Percentiles rank a stretch among this genome's conserved stretches.
These are phyloP conservation scores for Hydrolagus colliei DNA, from an alignment of 2,797 vertebrate genomes.

Conservation along the genomic window DNA sequence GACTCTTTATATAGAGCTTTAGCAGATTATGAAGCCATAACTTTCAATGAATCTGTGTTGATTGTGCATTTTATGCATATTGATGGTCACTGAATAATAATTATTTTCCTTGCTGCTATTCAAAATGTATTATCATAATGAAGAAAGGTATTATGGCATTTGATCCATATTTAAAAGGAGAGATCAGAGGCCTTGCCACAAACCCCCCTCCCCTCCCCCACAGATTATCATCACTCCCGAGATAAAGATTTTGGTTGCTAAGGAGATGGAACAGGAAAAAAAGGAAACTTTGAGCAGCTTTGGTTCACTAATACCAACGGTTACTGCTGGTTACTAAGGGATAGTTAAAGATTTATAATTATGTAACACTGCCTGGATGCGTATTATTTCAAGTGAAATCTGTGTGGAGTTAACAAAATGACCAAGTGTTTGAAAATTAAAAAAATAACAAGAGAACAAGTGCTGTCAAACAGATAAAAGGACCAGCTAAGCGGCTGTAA, in stretches of 20 bases:
- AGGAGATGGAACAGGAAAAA: slow-evolving; percentile 64
- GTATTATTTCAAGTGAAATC: background rate
- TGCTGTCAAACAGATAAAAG: background rate
- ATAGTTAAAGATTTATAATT: background rate
- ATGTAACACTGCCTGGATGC: background rate
- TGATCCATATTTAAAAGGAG: slow-evolving; percentile 36
- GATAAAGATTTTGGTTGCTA: slow-evolving; percentile 80
- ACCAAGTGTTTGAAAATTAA: background rate
- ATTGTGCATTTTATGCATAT: no score
- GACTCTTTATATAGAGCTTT: no score
- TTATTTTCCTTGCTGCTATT: no score
- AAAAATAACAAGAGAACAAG: background rate
- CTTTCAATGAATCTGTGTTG: no score
- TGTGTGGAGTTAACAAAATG: background rate
- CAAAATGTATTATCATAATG: no score
- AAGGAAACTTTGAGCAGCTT: slow-evolving; percentile 56
- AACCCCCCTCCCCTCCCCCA: slow-evolving; percentile 57
- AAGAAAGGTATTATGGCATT: background rate
- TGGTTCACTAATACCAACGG: slow-evolving; percentile 49
- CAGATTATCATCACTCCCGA: slow-evolving; percentile 48
- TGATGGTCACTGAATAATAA: no score
- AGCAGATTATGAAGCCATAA: no score
- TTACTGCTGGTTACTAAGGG: slow-evolving; percentile 10
- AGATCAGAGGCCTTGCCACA: slow-evolving; percentile 52
- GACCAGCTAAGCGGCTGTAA: background rate